A percentile compares a stretch with the other conserved stretches of the same genome.
Conservation (phyloP, 2,888 invertebrate species). For the Trissoscelio sp. region DNA sequence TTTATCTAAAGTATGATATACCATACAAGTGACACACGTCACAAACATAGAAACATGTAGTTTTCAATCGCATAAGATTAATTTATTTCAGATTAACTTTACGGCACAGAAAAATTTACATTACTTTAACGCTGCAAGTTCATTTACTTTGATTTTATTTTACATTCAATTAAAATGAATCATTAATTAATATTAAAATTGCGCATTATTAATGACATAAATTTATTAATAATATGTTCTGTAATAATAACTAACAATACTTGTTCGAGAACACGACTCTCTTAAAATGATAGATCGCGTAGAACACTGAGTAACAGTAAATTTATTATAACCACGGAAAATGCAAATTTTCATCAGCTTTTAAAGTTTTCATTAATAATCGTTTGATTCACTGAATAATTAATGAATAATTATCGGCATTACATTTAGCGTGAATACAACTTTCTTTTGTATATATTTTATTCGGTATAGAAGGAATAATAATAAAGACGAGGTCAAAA, state of each 20-base stretch:
- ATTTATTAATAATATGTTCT: slow-evolving; percentile 7
- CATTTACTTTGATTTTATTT: not conserved
- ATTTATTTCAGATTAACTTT: not conserved
- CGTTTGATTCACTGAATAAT: slow-evolving; percentile 9
- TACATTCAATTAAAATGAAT: not conserved
- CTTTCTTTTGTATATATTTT: not conserved
- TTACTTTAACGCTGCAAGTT: not conserved
- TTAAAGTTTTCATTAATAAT: not conserved
- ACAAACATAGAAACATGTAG: slow-evolving; percentile 3
- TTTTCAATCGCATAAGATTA: not conserved
- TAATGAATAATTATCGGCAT: not conserved
- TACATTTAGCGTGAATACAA: not conserved
- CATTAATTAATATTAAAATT: not conserved
- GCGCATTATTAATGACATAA: not conserved
- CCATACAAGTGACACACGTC: not conserved
- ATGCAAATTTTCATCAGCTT: slow-evolving; percentile 15
- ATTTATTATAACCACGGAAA: slow-evolving; percentile 9
- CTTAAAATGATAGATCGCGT: slow-evolving; percentile 1
- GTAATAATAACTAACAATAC: slow-evolving; percentile 18
- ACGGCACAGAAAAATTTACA: not conserved
- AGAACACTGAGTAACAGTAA: slow-evolving; percentile 22
- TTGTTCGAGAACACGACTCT: slow-evolving; percentile 10
- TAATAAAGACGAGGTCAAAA: slow-evolving; percentile 28
- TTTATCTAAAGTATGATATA: not conserved
- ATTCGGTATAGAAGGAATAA: not conserved